Base-by-base conservation (phyloP, 2,113 vertebrate species). In the Mus pahari region DNA sequence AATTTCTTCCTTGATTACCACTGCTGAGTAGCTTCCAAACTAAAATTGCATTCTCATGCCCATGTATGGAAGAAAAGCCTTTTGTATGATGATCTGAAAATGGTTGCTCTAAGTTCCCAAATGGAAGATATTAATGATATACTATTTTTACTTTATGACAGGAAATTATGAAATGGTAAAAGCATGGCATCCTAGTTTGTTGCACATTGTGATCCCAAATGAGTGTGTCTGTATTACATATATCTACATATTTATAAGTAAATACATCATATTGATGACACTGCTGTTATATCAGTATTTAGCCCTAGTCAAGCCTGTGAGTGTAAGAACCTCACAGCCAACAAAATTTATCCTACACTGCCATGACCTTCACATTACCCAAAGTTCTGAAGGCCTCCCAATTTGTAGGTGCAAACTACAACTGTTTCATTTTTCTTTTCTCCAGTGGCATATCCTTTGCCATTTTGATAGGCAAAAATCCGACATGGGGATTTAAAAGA, bases 321-420 rank as follows among this genome's bases (percentile, higher is more conserved):
- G 83, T 64, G 48, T 68, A 87, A 95, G 53, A 88, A 26, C 19
- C 53, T 94, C 88, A 42, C 13, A 96, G 79, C 45, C 73, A 86
- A 60, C 4, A 42, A 19, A 45, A 28, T 78, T 94, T 90, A 95
- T 31, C n/a, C 24, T 91, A 0, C 22, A 71, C 24, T 39, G 11
- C 50, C 87, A 11, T 82, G 66, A 94, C 86, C 36, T 96, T 94
- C 42, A 89, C 8, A 96, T 96, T 68, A 81, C 19, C n/a, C 58
- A 87, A 87, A 93, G n/a, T 17, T 78, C 95, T 89, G 75, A n/a
- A 4, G 19, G 7, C 31, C 16, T 22, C 64, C 5, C n/a, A 89
- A 50, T 16, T 45, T 74, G 24, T n/a, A 94, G 53, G 55, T 83
- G 11, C 82, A 82, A 95, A 96, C 68, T 90, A 48, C 0, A 90